Evolutionary conservation across 2,113 vertebrate species (phyloP).

Genomic region (Gavialis gangeticus): DNA sequence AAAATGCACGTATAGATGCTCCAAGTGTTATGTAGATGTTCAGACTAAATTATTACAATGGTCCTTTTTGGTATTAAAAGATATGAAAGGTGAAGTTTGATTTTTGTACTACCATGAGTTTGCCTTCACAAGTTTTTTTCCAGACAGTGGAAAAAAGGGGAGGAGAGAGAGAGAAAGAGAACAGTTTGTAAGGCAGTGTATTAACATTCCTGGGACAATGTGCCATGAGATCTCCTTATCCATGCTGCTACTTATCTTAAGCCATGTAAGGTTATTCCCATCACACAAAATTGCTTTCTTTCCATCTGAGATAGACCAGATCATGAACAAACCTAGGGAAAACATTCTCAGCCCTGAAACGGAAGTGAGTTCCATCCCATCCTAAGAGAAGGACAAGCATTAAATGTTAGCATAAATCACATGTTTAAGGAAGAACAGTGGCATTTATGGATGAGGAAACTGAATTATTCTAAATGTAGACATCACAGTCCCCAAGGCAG

Average conservation of each 20-base stretch:
- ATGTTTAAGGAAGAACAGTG: conserved; percentile 46
- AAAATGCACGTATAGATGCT: too few species aligned
- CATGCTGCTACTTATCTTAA: background rate
- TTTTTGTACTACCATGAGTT: background rate
- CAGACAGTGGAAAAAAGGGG: background rate
- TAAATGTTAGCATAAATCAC: background rate
- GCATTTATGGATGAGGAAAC: conserved; percentile 29
- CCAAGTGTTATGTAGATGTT: background rate
- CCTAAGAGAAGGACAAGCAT: background rate
- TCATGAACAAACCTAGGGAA: background rate
- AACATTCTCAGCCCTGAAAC: background rate
- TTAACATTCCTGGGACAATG: background rate
- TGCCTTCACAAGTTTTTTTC: background rate
- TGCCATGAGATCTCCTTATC: background rate
- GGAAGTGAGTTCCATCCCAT: background rate
- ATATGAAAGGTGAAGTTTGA: background rate
- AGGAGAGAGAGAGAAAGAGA: background rate
- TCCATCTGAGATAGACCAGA: background rate
- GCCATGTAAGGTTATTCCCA: background rate
- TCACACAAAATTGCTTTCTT: background rate
- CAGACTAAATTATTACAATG: background rate
- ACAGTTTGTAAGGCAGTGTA: background rate
- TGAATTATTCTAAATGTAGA: conserved; percentile 37
- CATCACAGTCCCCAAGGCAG: background rate
- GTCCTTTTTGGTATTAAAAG: background rate